Evolutionary conservation across 2,888 invertebrate genomes (phyloP), one percentile per base, ranked within the genome.

Genomic region (Temnothorax ravouxi): DNA sequence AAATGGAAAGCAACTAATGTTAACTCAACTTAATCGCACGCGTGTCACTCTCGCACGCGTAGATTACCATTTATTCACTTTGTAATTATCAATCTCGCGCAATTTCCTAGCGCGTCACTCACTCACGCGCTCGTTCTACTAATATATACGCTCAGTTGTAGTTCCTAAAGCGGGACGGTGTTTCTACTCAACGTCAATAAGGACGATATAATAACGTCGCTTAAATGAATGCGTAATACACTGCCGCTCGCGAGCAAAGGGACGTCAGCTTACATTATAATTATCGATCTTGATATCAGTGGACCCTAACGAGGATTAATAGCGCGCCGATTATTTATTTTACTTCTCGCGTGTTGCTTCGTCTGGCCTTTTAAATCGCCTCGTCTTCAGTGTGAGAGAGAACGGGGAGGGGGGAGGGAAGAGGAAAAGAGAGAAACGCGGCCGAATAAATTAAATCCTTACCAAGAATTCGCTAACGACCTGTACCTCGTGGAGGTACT

Each of bases 401-500:
- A 64, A 21, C 15, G 34, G 15, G 44, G 13, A 41, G 18, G n/a
- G 44, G n/a, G 38, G 44, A n/a, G 11, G 54, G 18, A 6, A 15
- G 18, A 9, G 34, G 29, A 29, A 38, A 59, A 47, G 13, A 25
- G 80, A 21, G 21, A 38, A 54, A 21, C 29, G 88, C 88, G 89
- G 88, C 85, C 88, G 92, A 93, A 93, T 93, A 93, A 93, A 92
- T 93, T 92, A 93, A 93, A 92, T 92, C 90, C 92, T 91, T 93
- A 93, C 92, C 92, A 89, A 88, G 93, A 93, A 93, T 93, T 86
- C 91, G 91, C 92, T 93, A 93, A 93, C 91, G 92, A 93, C 89
- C 91, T 87, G 89, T 91, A 91, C 87, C 91, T 87, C 76, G 82
- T 74, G 80, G 47, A 79, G 29, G 29, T 29, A 29, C 86, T 85